A percentile compares a stretch with the other conserved stretches of the same genome.
Evolutionary conservation across 2,888 invertebrate genomes (phyloP).

Genomic region (Chrysodeixis includens): DNA sequence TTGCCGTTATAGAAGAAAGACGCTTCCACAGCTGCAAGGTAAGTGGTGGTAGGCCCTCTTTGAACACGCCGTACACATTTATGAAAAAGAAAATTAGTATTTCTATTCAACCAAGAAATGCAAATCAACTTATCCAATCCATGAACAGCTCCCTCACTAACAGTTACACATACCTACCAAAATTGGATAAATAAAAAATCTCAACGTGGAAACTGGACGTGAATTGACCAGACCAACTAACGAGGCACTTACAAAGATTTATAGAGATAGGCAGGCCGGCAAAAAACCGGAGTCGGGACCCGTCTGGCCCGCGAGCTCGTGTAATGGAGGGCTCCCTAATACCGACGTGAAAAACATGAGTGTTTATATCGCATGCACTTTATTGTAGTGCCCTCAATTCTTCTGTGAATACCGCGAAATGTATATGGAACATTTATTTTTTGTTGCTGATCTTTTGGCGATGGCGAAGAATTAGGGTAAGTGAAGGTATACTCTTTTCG

Average conservation of each 20-base stretch:
- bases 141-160: conserved; percentile 36
- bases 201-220: conserved; percentile 69
- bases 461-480: not conserved
- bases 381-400: conserved; percentile 60
- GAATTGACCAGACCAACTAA: conserved; percentile 81
- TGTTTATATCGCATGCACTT: conserved; percentile 71
- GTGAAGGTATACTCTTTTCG: too few relatives aligned
- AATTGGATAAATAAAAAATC: conserved; percentile 76
- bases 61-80: too few relatives aligned
- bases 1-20: too few relatives aligned
- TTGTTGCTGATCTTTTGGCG: not conserved
- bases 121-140: conserved; percentile 7
- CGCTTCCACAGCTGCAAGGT: too few relatives aligned
- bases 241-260: conserved; percentile 83
- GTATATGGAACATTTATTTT: conserved; percentile 7
- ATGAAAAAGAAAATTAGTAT: too few relatives aligned
- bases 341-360: conserved; percentile 68
- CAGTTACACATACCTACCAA: conserved; percentile 58
- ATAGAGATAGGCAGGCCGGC: conserved; percentile 76
- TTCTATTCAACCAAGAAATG: not conserved
- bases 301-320: conserved; percentile 66
- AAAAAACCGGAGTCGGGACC: conserved; percentile 74
- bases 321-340: conserved; percentile 69
- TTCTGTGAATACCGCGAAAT: conserved; percentile 30
- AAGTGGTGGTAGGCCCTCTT: too few relatives aligned